phyloP scores from a whole-genome alignment of 2,113 vertebrate genomes.

The Percopsis transmontana region DNA sequence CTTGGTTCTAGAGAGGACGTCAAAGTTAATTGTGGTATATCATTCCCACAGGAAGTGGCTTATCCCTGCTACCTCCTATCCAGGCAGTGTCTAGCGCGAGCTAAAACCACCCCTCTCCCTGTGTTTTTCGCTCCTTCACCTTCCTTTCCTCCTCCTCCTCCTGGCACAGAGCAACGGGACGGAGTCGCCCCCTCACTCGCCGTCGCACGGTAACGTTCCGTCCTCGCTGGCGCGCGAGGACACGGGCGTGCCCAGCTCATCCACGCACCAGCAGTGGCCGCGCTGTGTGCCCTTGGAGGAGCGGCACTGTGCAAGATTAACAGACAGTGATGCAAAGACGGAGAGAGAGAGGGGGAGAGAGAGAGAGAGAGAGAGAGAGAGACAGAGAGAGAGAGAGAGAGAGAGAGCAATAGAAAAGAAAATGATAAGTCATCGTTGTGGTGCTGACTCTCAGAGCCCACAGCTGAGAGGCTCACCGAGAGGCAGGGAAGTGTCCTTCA shows the following conservation, averaged over 20 bases:
- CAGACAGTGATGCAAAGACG: slow-evolving; percentile 16
- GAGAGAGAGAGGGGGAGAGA: slow-evolving; percentile 40
- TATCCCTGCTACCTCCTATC: slow-evolving; percentile 73
- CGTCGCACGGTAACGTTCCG: slow-evolving; percentile 73
- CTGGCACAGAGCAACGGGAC: slow-evolving; percentile 62
- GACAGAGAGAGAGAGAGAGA: slow-evolving; percentile 12
- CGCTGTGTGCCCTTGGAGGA: slow-evolving; percentile 84
- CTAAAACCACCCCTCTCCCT: slow-evolving; percentile 70
- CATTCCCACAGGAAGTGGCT: slow-evolving; percentile 71
- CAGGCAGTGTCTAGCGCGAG: slow-evolving; percentile 74
- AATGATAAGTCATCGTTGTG: slow-evolving; percentile 60
- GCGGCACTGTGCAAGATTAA: slow-evolving; percentile 72
- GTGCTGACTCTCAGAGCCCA: slow-evolving; percentile 44
- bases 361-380: slow-evolving; percentile 2
- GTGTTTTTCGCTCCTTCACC: slow-evolving; percentile 9
- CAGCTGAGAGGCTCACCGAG: slow-evolving; percentile 38
- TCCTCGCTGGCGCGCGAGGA: slow-evolving; percentile 67
- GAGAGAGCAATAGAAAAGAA: slow-evolving; percentile 32
- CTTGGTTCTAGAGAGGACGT: slow-evolving; percentile 54
- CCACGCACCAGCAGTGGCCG: slow-evolving; percentile 85
- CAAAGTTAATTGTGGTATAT: slow-evolving; percentile 48
- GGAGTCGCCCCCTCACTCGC: slow-evolving; percentile 69
- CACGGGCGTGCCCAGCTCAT: slow-evolving; percentile 74
- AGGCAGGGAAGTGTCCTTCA: slow-evolving; percentile 44
- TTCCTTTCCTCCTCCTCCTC: slow-evolving; percentile 58